A percentile compares a stretch with the other conserved stretches of the same genome.
These are phyloP conservation scores for Alligator mississippiensis DNA, from an alignment of 2,113 vertebrate species.

Conservation along the genomic window DNA sequence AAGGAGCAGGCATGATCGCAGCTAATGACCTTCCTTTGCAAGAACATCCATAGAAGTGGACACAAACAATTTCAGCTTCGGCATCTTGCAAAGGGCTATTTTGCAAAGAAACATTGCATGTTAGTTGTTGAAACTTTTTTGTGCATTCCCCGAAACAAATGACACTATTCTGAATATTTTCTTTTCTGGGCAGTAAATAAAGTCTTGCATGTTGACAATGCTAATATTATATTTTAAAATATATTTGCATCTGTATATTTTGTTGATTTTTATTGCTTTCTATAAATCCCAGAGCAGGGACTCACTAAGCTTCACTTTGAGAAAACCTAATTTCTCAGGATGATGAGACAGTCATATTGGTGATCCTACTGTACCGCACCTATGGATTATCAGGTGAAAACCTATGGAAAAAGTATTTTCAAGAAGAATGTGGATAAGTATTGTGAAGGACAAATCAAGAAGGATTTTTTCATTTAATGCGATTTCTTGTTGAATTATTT, in stretches of 20 bases:
- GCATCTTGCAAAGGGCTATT: constrained; percentile 79
- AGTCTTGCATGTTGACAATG: constrained; percentile 84
- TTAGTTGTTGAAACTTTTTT: constrained; percentile 88
- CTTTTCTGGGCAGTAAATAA: constrained; percentile 79
- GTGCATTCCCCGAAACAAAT: constrained; percentile 84
- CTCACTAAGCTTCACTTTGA: constrained; percentile 63
- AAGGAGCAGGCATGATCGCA: constrained; percentile 26
- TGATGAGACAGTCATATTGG: constrained; percentile 30
- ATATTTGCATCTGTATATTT: constrained; percentile 80
- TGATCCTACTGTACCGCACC: neutral
- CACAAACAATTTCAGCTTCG: constrained; percentile 68
- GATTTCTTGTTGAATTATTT: neutral
- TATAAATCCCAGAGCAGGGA: constrained; percentile 79
- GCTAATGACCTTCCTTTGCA: constrained; percentile 78
- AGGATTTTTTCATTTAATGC: constrained; percentile 40
- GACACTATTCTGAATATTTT: constrained; percentile 79
- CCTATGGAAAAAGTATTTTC: neutral
- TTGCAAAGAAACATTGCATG: constrained; percentile 86
- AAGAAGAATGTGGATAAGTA: neutral
- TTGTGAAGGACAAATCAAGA: neutral
- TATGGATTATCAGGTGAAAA: neutral
- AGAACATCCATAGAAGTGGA: constrained; percentile 68
- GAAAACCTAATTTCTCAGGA: constrained; percentile 56
- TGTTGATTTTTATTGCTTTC: constrained; percentile 79
- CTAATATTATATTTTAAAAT: constrained; percentile 87